A percentile compares a stretch with the other conserved stretches of the same genome.
Conservation (phyloP, 2,888 invertebrate species). For the Oxyteleia sp. region DNA sequence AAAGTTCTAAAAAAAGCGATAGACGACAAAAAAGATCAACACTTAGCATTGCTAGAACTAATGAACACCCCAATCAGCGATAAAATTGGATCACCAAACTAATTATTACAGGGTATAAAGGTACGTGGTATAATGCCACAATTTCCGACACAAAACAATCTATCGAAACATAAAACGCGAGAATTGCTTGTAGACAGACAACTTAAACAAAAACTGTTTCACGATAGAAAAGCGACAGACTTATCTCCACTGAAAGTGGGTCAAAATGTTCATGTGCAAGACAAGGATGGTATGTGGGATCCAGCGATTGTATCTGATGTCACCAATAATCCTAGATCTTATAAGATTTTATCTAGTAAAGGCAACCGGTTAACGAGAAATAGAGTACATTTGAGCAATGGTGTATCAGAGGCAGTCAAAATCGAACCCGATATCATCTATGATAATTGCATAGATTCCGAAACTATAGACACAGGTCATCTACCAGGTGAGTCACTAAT, state of each 20-base stretch:
- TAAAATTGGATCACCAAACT: slow-evolving; percentile 36
- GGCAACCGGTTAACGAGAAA: slow-evolving; percentile 44
- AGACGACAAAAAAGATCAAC: slow-evolving; percentile 65
- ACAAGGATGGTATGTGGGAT: slow-evolving; percentile 47
- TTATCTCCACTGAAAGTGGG: slow-evolving; percentile 26
- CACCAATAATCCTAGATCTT: slow-evolving; percentile 39
- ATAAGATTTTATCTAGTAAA: slow-evolving; percentile 43
- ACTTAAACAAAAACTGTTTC: slow-evolving; percentile 35
- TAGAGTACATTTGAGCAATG: slow-evolving; percentile 35
- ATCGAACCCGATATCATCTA: not conserved
- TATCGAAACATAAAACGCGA: slow-evolving; percentile 4
- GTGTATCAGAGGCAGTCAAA: not conserved
- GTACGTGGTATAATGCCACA: slow-evolving; percentile 52
- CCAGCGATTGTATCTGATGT: slow-evolving; percentile 24
- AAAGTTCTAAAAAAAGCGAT: slow-evolving; percentile 54
- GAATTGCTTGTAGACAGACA: slow-evolving; percentile 35
- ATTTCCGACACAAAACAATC: too few species aligned
- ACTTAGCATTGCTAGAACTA: slow-evolving; percentile 68
- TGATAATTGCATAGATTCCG: too few species aligned
- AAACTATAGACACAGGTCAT: too few species aligned
- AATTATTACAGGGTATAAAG: slow-evolving; percentile 36
- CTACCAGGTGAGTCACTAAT: too few species aligned
- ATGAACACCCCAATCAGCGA: slow-evolving; percentile 62
- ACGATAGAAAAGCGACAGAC: slow-evolving; percentile 47
- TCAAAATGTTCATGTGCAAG: slow-evolving; percentile 46